Conservation (phyloP, 2,113 vertebrate species). For the Podarcis muralis region DNA sequence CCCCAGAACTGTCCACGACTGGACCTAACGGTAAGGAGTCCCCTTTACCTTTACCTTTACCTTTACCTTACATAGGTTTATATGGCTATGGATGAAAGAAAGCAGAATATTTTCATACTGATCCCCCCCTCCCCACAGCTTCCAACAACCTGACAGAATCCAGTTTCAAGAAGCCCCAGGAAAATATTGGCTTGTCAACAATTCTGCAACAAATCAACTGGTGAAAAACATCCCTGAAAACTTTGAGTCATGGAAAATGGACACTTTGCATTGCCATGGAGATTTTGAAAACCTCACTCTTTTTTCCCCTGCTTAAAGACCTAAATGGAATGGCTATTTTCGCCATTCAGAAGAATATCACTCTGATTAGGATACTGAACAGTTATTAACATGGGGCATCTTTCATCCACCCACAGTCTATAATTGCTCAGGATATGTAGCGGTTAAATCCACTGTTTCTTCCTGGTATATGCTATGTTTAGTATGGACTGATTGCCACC, state of each 20-base stretch:
- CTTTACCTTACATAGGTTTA: neutral
- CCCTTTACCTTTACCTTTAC: no score
- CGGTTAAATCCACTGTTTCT: conserved; percentile 38
- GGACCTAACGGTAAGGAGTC: no score
- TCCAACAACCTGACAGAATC: neutral
- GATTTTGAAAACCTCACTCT: conserved; percentile 30
- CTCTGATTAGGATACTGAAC: conserved; percentile 13
- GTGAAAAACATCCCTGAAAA: neutral
- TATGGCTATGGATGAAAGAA: neutral
- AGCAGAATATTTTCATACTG: neutral
- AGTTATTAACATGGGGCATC: conserved; percentile 37
- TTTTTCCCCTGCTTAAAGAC: neutral
- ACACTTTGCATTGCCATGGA: conserved; percentile 32
- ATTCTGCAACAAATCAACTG: neutral
- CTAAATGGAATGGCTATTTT: conserved; percentile 22
- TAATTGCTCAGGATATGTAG: conserved; percentile 47
- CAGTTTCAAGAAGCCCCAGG: neutral
- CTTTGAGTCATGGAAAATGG: conserved; percentile 22
- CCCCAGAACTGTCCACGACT: no score
- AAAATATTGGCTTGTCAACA: neutral
- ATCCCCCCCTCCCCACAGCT: neutral
- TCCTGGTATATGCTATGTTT: neutral
- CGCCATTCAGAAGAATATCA: conserved; percentile 11
- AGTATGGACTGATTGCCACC: conserved; percentile 18
- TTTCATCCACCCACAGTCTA: conserved; percentile 24